phyloP scores from a whole-genome alignment of 2,797 vertebrate species.

The Anniella stebbinsi region DNA sequence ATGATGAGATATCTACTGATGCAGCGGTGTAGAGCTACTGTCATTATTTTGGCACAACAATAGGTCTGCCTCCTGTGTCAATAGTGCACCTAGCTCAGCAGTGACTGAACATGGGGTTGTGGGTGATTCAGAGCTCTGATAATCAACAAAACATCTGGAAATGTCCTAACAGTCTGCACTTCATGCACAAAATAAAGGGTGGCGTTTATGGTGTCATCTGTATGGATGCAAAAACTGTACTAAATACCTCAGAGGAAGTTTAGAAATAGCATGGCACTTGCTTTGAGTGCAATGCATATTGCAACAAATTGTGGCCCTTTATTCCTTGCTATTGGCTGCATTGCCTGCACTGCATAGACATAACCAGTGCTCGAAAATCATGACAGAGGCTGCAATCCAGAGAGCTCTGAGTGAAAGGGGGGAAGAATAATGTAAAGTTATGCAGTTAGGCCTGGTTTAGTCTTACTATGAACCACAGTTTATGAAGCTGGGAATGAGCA shows the following conservation, averaged over 20 bases:
- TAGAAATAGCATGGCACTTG: constrained; percentile 56
- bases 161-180: constrained; percentile 53
- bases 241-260: constrained; percentile 51
- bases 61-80: neutral
- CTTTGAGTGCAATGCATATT: constrained; percentile 74
- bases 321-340: constrained; percentile 66
- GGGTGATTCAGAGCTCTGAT: neutral
- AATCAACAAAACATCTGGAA: neutral
- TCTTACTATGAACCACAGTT: neutral
- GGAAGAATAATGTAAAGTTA: neutral
- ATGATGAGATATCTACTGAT: neutral
- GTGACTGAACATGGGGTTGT: neutral
- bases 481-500: neutral
- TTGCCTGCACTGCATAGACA: constrained; percentile 75
- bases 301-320: constrained; percentile 69
- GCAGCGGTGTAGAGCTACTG: neutral
- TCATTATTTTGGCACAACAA: neutral
- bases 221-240: constrained; percentile 42
- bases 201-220: constrained; percentile 36
- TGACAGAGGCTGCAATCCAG: constrained; percentile 59
- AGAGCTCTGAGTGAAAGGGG: neutral
- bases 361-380: constrained; percentile 76
- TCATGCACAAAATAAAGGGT: constrained; percentile 38
- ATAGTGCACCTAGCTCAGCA: neutral
- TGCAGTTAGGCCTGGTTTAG: neutral